These are phyloP conservation scores for Coelinius sp. DNA, from an alignment of 2,888 invertebrate genomes.

Conservation along the genomic window DNA sequence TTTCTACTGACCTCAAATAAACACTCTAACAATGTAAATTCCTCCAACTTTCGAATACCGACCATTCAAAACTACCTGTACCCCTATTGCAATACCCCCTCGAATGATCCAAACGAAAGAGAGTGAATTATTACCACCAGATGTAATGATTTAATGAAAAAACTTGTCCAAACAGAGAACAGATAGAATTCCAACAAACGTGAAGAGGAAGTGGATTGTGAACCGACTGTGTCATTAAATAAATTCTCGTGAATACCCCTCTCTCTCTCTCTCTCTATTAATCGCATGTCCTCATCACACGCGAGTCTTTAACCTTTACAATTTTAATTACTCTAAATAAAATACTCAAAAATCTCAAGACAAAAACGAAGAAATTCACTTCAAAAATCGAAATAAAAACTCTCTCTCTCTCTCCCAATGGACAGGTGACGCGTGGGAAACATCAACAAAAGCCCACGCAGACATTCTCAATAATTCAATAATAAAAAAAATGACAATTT, in stretches of 20 bases:
- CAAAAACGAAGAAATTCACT: not conserved
- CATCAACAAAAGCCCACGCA: constrained; percentile 43
- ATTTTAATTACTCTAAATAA: not conserved
- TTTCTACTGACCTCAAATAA: too few relatives aligned
- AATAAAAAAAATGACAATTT: constrained; percentile 27
- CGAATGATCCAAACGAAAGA: not conserved
- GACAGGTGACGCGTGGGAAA: constrained; percentile 50
- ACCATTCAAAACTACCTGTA: not conserved
- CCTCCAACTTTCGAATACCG: not conserved
- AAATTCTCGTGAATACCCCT: constrained; percentile 45
- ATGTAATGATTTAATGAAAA: not conserved
- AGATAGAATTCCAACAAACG: not conserved
- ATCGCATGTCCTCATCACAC: constrained; percentile 16
- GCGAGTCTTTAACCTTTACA: not conserved
- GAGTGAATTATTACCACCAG: not conserved
- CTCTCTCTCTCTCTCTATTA: not conserved
- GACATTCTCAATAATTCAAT: constrained; percentile 11
- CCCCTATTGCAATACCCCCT: not conserved
- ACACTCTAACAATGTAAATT: not conserved
- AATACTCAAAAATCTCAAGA: too few relatives aligned
- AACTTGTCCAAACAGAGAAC: not conserved
- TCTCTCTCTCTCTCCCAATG: constrained; percentile 48
- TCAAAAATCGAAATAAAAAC: not conserved
- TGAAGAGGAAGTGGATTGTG: constrained; percentile 4
- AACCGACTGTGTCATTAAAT: constrained; percentile 39